A percentile compares a stretch with the other conserved stretches of the same genome.
These are phyloP conservation scores for Clarias fuscus DNA, from an alignment of 2,797 vertebrate genomes.

Conservation along the genomic window DNA sequence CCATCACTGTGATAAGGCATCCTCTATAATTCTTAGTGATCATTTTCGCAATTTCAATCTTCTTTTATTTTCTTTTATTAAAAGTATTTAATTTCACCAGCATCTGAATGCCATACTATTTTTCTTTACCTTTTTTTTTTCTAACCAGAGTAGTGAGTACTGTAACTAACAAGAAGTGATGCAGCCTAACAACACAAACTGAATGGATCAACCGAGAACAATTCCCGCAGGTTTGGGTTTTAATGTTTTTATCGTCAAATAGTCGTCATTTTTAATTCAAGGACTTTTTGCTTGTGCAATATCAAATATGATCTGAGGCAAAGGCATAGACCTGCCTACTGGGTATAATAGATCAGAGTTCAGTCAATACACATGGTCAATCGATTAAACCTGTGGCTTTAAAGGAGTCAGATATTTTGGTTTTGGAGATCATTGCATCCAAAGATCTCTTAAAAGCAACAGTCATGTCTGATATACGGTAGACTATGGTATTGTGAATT, in stretches of 20 bases:
- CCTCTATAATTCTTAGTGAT: not conserved
- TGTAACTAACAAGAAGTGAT: not conserved
- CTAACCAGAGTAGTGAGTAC: not conserved
- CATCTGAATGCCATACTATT: not conserved
- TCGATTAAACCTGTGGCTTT: constrained; percentile 43
- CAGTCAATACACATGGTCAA: constrained; percentile 36
- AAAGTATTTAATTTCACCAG: not conserved
- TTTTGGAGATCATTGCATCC: constrained; percentile 30
- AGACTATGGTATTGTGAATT: not conserved
- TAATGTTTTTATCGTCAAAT: constrained; percentile 32
- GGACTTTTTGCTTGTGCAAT: constrained; percentile 44
- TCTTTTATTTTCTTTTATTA: not conserved
- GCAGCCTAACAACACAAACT: not conserved
- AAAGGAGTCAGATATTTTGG: constrained; percentile 31
- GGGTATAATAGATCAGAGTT: constrained; percentile 32
- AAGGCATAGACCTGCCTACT: constrained; percentile 18
- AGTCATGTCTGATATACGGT: constrained; percentile 17
- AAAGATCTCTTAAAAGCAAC: constrained; percentile 29
- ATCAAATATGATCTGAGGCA: constrained; percentile 29
- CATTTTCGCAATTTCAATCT: not conserved
- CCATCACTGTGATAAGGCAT: not conserved
- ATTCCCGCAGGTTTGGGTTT: constrained; percentile 10
- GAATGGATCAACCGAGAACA: constrained; percentile 10
- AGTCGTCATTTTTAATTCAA: constrained; percentile 26
- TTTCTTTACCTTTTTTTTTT: not conserved